Evolutionary conservation across 2,797 vertebrate species (phyloP).

Genomic region (Manis javanica): DNA sequence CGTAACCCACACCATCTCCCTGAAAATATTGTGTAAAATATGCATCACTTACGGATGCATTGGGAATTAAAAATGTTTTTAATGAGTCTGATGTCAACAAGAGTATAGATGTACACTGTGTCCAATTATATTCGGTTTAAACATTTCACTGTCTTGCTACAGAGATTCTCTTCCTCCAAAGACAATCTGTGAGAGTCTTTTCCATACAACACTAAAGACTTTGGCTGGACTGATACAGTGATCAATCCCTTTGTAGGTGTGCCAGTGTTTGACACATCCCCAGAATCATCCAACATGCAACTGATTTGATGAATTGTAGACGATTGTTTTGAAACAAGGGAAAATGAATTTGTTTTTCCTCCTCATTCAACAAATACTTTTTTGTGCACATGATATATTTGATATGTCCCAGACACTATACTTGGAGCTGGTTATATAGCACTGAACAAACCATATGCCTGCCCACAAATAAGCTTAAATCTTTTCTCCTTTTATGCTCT

Average conservation of each 20-base stretch:
- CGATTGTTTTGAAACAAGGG: neutral
- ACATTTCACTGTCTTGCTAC: neutral
- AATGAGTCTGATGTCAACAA: neutral
- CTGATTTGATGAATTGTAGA: neutral
- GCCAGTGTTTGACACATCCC: neutral
- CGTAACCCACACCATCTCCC: neutral
- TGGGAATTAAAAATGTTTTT: neutral
- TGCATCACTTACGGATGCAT: neutral
- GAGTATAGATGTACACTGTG: neutral
- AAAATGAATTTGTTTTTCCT: neutral
- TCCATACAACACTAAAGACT: neutral
- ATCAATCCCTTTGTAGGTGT: neutral
- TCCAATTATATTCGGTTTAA: neutral
- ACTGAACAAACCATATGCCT: neutral
- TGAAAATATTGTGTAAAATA: neutral
- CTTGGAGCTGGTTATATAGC: neutral
- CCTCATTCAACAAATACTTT: neutral
- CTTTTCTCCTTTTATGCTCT: neutral
- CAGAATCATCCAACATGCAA: neutral
- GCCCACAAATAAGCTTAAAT: neutral
- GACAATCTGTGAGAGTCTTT: neutral
- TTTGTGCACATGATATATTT: neutral
- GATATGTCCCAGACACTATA: neutral
- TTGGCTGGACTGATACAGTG: neutral
- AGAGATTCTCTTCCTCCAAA: neutral